phyloP scores from a whole-genome alignment of 2,113 vertebrate genomes.

The Hydropotes inermis region DNA sequence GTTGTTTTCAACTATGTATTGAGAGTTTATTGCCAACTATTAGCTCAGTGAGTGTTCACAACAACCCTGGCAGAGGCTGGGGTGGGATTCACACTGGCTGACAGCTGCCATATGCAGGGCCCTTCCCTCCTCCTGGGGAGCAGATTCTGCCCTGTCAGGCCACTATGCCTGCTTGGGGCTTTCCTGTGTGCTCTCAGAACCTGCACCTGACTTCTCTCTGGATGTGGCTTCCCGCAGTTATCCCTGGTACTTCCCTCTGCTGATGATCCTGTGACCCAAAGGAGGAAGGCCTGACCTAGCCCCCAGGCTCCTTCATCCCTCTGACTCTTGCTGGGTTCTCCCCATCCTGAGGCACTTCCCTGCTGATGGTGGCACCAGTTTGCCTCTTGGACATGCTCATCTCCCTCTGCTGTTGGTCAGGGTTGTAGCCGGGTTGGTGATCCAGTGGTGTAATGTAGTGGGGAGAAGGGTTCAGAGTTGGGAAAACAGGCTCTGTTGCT shows the following conservation, averaged over 20 bases:
- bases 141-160: fast-evolving
- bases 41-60: not conserved
- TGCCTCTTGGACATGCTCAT: not conserved
- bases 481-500: not conserved
- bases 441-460: not conserved
- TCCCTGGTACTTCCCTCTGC: not conserved
- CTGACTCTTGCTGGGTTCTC: not conserved
- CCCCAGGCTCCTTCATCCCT: not conserved
- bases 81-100: not conserved
- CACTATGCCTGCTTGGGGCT: not conserved
- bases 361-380: not conserved
- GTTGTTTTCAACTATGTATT: not conserved
- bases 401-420: not conserved
- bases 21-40: not conserved
- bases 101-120: not conserved
- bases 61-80: not conserved
- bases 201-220: not conserved
- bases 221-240: not conserved
- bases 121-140: not conserved
- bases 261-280: not conserved
- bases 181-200: not conserved
- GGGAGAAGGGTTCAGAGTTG: not conserved
- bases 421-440: not conserved
- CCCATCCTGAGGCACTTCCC: too few relatives aligned
- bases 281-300: not conserved